Base-by-base conservation (phyloP, 2,797 vertebrate genomes). In the Capromys pilorides region DNA sequence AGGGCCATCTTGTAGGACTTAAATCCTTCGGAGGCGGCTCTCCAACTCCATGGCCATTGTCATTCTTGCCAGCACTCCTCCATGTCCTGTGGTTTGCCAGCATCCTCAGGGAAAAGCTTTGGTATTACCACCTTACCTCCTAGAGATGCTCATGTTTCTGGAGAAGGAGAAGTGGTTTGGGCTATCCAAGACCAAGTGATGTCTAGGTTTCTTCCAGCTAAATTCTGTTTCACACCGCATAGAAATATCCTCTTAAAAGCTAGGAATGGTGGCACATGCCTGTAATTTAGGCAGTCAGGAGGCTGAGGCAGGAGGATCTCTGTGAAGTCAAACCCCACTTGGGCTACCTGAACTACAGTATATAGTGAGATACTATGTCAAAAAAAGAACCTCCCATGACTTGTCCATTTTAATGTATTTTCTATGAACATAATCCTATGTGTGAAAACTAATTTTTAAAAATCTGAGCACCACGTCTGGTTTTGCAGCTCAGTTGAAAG, bases 401-500 rank as follows among this genome's bases (percentile, higher is more conserved):
- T 64, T 85, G 22, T 10, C 33, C 16, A 7, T 85, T 22, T 71
- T 73, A 45, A 75, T 64, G 45, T 69, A 61, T 79, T 66, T 67
- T 73, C 69, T 88, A 22, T 85, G 51, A 86, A 77, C 24, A 80
- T 21, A 81, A 80, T 33, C 1, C 9, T 93, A 69, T 61, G 11
- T 84, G 19, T 33, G 36, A 75, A 93, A 66, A 62, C 14, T 64
- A 57, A 71, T 36, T 66, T 88, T 71, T 92, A 49, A 86, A 92
- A 67, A 13, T 64, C 62, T 41, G 18, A 80, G 79, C 21, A 75
- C 26, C 12, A 80, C 66, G 6, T 3, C 67, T 82, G 4, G 22
- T 89, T 89, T 84, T 89, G 33, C 8, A 95, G 69, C 24, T 88
- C 79, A 61, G n/a, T 6, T n/a, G 61, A 92, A 77, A n/a, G 7